These are phyloP conservation scores for Orthosia cruda DNA, from an alignment of 2,888 invertebrate genomes.

Conservation along the genomic window DNA sequence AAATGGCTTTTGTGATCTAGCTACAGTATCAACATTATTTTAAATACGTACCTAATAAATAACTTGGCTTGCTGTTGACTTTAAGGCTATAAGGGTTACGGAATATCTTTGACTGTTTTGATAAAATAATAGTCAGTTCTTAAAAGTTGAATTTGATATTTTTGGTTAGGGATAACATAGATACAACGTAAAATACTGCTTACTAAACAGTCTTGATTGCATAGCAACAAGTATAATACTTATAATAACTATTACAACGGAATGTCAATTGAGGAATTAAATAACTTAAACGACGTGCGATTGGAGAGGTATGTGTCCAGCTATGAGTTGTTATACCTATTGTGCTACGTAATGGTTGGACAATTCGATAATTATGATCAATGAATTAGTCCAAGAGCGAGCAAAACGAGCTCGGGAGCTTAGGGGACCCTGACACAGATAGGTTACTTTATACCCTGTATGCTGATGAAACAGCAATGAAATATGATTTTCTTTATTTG, in stretches of 20 bases:
- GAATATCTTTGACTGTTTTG: not conserved
- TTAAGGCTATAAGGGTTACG: not conserved
- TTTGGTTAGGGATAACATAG: too few species aligned
- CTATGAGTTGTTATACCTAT: too few species aligned
- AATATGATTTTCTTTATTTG: not conserved
- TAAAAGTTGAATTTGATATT: not conserved
- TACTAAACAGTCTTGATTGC: not conserved
- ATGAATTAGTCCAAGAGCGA: too few species aligned
- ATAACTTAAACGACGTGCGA: not conserved
- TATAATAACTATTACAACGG: not conserved
- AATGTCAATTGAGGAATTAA: not conserved
- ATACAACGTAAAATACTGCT: not conserved
- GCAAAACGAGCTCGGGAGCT: too few species aligned
- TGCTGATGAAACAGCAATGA: not conserved
- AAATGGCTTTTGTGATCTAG: slow-evolving; percentile 41
- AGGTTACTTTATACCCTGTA: too few species aligned
- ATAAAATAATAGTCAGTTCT: not conserved
- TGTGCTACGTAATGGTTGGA: too few species aligned
- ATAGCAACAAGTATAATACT: not conserved
- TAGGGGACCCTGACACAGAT: too few species aligned
- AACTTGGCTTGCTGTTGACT: not conserved
- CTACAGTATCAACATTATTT: not conserved
- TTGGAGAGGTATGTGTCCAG: not conserved
- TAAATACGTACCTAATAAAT: slow-evolving; percentile 25
- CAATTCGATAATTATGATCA: too few species aligned